Conservation (phyloP, 2,113 vertebrate species). For the Anser cygnoides region DNA sequence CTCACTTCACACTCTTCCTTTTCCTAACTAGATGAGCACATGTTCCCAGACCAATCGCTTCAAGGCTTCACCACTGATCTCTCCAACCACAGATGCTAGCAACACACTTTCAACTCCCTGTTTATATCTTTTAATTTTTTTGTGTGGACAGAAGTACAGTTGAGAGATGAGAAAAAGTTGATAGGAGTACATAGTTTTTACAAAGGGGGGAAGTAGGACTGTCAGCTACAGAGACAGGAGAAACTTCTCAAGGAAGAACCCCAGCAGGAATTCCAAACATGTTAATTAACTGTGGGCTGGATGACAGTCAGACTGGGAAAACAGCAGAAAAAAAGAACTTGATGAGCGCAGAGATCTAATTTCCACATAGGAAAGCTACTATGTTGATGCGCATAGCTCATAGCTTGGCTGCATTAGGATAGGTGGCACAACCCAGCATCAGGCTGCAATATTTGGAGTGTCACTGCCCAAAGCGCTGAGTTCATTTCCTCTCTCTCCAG, state of each 20-base stretch:
- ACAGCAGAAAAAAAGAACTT: background rate
- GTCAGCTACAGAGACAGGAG: background rate
- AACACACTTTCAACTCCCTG: background rate
- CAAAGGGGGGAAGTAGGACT: background rate
- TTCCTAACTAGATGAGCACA: background rate
- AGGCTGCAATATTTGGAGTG: background rate
- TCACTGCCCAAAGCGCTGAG: background rate
- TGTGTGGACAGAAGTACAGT: background rate
- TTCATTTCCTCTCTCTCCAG: background rate
- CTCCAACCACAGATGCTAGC: background rate
- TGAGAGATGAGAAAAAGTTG: background rate
- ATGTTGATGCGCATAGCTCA: fast-evolving
- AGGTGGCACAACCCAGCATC: background rate
- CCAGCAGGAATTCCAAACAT: background rate
- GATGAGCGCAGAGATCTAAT: background rate
- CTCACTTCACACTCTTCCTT: background rate
- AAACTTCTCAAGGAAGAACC: background rate
- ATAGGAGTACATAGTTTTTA: background rate
- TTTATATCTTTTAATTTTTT: background rate
- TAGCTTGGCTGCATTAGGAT: background rate
- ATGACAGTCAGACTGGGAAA: background rate
- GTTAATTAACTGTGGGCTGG: background rate
- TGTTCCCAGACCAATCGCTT: background rate
- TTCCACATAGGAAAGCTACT: background rate
- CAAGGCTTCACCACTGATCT: background rate